phyloP scores from a whole-genome alignment of 2,113 vertebrate genomes.

The Rhizomys pruinosus region DNA sequence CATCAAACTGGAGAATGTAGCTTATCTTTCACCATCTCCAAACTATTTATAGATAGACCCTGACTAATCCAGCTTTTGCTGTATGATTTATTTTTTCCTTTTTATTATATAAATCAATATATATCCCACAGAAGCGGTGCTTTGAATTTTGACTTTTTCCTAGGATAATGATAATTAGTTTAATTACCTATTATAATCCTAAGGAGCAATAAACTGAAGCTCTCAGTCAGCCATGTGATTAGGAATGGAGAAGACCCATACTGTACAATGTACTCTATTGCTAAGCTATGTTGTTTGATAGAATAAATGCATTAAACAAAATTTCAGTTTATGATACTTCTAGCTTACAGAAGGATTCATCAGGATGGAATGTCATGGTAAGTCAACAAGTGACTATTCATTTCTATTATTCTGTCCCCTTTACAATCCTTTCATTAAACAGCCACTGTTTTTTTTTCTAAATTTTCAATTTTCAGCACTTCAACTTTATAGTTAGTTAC shows the following conservation, averaged over 20 bases:
- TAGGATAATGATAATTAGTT: background rate
- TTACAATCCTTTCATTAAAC: constrained; percentile 28
- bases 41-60: background rate
- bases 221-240: background rate
- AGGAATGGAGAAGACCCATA: background rate
- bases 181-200: background rate
- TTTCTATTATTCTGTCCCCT: background rate
- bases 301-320: background rate
- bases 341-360: background rate
- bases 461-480: background rate
- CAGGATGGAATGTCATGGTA: background rate
- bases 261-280: background rate
- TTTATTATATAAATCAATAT: background rate
- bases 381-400: background rate
- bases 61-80: background rate
- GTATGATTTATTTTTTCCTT: background rate
- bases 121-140: background rate
- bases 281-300: background rate
- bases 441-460: background rate
- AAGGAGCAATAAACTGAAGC: background rate
- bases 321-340: background rate
- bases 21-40: background rate
- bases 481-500: constrained; percentile 40
- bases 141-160: background rate
- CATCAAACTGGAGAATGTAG: background rate